phyloP scores from a whole-genome alignment of 2,888 invertebrate species.

The Busseola fusca region DNA sequence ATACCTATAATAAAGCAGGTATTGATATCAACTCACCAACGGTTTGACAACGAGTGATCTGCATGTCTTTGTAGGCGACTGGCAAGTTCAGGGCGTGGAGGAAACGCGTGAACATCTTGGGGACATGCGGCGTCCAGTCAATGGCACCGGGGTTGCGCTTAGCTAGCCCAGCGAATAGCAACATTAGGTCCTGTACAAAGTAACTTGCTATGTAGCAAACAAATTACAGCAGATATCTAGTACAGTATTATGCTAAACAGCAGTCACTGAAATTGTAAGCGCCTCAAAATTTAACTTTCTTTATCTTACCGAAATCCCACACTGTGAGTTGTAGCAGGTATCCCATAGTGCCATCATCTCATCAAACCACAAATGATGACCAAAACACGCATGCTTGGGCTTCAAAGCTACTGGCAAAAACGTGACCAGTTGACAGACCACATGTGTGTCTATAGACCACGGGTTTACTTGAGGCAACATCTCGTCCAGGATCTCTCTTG shows the following conservation, averaged over 20 bases:
- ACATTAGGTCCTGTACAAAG: slow-evolving; percentile 90
- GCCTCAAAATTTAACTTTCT: neutral
- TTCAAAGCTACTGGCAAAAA: slow-evolving; percentile 94
- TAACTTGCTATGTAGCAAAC: neutral
- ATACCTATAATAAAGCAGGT: neutral
- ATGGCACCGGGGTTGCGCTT: slow-evolving; percentile 94
- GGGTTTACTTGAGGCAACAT: slow-evolving; percentile 94
- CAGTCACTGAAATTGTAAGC: no score
- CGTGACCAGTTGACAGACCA: slow-evolving; percentile 90
- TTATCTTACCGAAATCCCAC: slow-evolving; percentile 88
- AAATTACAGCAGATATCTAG: neutral
- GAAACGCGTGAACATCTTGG: slow-evolving; percentile 92
- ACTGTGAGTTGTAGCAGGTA: slow-evolving; percentile 92
- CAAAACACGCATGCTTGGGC: slow-evolving; percentile 89
- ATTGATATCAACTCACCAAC: slow-evolving; percentile 74
- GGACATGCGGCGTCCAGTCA: slow-evolving; percentile 95
- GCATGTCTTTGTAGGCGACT: slow-evolving; percentile 92
- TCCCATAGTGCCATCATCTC: slow-evolving; percentile 94
- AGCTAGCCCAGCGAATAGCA: slow-evolving; percentile 93
- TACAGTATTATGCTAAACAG: neutral
- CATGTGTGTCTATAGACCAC: slow-evolving; percentile 88
- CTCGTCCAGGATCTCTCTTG: slow-evolving; percentile 95
- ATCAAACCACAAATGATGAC: slow-evolving; percentile 94
- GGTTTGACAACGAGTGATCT: slow-evolving; percentile 87
- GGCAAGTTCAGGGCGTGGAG: slow-evolving; percentile 93